These are phyloP conservation scores for Rhagophthalmus giganteus DNA, from an alignment of 2,888 invertebrate species.

Conservation along the genomic window DNA sequence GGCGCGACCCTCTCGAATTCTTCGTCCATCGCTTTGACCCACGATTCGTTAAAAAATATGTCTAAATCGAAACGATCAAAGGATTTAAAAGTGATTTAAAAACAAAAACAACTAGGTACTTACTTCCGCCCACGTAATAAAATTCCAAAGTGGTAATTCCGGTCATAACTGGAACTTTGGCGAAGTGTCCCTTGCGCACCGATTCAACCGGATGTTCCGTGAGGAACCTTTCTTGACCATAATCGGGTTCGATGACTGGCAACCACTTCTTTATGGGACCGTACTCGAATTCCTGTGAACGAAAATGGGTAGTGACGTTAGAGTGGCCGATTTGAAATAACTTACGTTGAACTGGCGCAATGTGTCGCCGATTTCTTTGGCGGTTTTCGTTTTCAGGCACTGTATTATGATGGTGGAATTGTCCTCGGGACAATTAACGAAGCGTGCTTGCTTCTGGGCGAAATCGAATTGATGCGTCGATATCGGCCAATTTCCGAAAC, in stretches of 20 bases:
- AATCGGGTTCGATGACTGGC: conserved; percentile 66
- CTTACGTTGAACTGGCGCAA: conserved; percentile 55
- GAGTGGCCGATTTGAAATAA: conserved; percentile 50
- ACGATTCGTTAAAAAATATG: conserved; percentile 59
- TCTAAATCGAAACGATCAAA: too few relatives aligned
- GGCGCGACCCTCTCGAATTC: conserved; percentile 68
- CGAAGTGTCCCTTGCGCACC: conserved; percentile 60
- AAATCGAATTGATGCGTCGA: conserved; percentile 60
- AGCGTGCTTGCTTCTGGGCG: conserved; percentile 64
- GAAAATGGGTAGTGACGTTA: too few relatives aligned
- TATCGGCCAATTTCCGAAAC: conserved; percentile 59
- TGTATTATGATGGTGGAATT: conserved; percentile 60
- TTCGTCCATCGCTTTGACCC: conserved; percentile 59
- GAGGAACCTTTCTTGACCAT: conserved; percentile 67
- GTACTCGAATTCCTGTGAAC: conserved; percentile 60
- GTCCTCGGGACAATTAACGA: conserved; percentile 62
- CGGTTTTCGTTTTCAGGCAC: conserved; percentile 62
- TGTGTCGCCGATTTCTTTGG: conserved; percentile 58
- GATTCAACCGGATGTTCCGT: conserved; percentile 61
- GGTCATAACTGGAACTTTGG: conserved; percentile 65
- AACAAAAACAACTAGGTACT: conserved; percentile 38
- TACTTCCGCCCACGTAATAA: conserved; percentile 65
- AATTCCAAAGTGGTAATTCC: conserved; percentile 69
- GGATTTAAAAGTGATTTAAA: too few relatives aligned
- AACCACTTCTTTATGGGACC: conserved; percentile 61